Percentiles rank a stretch among this genome's conserved stretches.
phyloP scores from a whole-genome alignment of 2,888 invertebrate genomes.

The Nineta flava region DNA sequence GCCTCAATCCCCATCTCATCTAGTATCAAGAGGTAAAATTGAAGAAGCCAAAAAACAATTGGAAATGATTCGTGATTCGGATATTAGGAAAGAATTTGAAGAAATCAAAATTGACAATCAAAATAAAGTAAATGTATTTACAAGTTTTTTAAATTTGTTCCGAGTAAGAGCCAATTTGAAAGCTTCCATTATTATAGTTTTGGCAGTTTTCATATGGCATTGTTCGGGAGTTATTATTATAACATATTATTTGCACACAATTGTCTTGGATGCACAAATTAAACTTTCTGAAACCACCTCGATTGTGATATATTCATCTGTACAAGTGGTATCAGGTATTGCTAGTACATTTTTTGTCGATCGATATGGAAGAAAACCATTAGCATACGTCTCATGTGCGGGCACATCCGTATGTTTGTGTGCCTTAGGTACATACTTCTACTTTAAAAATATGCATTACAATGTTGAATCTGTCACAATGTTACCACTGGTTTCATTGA shows the following conservation, averaged over 20 bases:
- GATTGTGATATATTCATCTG: background rate
- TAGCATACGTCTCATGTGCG: slow-evolving; percentile 35
- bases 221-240: slow-evolving; percentile 25
- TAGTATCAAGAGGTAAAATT: slow-evolving; percentile 20
- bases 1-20: slow-evolving; percentile 34
- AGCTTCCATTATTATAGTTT: slow-evolving; percentile 27
- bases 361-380: slow-evolving; percentile 34
- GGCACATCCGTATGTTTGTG: slow-evolving; percentile 36
- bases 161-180: slow-evolving; percentile 19
- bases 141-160: slow-evolving; percentile 19
- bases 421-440: slow-evolving; percentile 35
- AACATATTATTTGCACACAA: slow-evolving; percentile 25
- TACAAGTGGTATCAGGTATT: slow-evolving; percentile 1
- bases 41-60: slow-evolving; percentile 27
- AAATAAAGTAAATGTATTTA: slow-evolving; percentile 16
- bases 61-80: slow-evolving; percentile 25
- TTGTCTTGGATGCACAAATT: slow-evolving; percentile 22
- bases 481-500: slow-evolving; percentile 36
- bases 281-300: background rate
- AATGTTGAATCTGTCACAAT: slow-evolving; percentile 26
- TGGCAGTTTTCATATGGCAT: slow-evolving; percentile 27
- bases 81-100: slow-evolving; percentile 22
- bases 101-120: slow-evolving; percentile 19
- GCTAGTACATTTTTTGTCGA: slow-evolving; percentile 32
- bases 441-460: slow-evolving; percentile 21